phyloP scores from a whole-genome alignment of 2,797 vertebrate genomes.

The Poecilia gillii region DNA sequence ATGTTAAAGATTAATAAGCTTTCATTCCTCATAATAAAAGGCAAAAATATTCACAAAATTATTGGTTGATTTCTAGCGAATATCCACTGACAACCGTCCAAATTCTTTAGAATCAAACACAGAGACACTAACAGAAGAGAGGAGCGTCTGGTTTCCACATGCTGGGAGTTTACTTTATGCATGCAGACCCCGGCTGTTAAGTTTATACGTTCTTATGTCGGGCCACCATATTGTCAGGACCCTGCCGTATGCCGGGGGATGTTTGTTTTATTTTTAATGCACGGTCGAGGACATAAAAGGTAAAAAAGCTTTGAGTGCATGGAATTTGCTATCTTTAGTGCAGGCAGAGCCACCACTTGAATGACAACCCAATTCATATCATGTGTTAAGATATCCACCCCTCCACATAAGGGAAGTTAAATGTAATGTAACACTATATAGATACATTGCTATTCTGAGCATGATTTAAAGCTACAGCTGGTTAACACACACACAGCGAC shows the following conservation, averaged over 20 bases:
- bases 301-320: slow-evolving; percentile 66
- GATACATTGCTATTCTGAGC: slow-evolving; percentile 72
- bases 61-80: not conserved
- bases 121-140: slow-evolving; percentile 54
- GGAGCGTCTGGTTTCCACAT: slow-evolving; percentile 66
- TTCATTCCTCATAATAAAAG: not conserved
- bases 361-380: slow-evolving; percentile 74
- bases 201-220: slow-evolving; percentile 60
- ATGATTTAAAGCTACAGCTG: slow-evolving; percentile 64
- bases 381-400: slow-evolving; percentile 69
- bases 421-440: slow-evolving; percentile 75
- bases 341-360: slow-evolving; percentile 68
- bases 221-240: slow-evolving; percentile 65
- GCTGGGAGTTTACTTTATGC: slow-evolving; percentile 73
- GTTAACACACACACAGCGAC: slow-evolving; percentile 28
- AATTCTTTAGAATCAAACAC: slow-evolving; percentile 21
- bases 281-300: slow-evolving; percentile 77
- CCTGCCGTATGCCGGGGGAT: slow-evolving; percentile 40
- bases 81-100: slow-evolving; percentile 15
- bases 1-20: not conserved
- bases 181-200: slow-evolving; percentile 60
- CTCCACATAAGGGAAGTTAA: slow-evolving; percentile 67
- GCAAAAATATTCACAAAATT: not conserved
- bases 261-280: slow-evolving; percentile 82
- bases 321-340: slow-evolving; percentile 82